Percentiles rank a stretch among this genome's conserved stretches.
phyloP scores from a whole-genome alignment of 2,113 vertebrate species.

The Atlantisia rogersi region DNA sequence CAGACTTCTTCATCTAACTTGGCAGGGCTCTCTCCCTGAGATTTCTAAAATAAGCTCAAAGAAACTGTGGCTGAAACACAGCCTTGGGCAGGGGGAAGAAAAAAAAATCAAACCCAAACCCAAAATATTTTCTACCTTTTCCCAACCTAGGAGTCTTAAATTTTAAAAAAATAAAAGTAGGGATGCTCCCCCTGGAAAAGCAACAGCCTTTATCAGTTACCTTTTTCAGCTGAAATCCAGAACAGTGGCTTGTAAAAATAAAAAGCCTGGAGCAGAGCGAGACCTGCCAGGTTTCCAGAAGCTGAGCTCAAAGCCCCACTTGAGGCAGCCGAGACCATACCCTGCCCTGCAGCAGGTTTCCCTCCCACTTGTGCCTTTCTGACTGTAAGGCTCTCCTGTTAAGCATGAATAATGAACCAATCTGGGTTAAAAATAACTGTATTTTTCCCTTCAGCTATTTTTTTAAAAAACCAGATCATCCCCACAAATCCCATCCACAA shows the following conservation, averaged over 20 bases:
- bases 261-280: neutral
- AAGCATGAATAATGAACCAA: neutral
- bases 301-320: neutral
- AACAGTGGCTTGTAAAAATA: neutral
- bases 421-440: constrained; percentile 36
- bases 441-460: neutral
- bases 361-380: neutral
- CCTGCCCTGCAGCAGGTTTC: neutral
- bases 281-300: neutral
- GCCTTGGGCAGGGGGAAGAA: neutral
- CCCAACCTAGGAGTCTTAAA: neutral
- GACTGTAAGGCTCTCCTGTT: neutral
- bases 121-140: neutral
- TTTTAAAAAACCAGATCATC: constrained; percentile 14
- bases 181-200: neutral
- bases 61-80: neutral
- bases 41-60: neutral
- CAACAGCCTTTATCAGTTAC: neutral
- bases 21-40: neutral
- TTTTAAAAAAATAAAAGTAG: neutral
- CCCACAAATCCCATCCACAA: constrained; percentile 17
- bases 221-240: neutral
- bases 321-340: neutral
- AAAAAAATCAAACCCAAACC: no score
- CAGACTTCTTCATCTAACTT: neutral